Evolutionary conservation across 2,888 invertebrate genomes (phyloP).

Genomic region (Diarsia rubi): DNA sequence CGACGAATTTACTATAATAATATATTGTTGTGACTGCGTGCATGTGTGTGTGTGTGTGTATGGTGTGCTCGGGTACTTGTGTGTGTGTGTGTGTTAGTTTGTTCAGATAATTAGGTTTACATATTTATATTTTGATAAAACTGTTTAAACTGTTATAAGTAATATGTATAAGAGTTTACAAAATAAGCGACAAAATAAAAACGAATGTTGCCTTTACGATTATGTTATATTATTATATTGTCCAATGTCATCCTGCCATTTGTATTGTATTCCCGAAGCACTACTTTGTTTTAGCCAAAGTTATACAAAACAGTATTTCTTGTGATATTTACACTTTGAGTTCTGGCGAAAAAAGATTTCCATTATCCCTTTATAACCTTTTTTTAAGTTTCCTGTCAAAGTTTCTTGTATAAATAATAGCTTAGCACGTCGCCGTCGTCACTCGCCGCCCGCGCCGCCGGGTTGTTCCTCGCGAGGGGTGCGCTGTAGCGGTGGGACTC

Average conservation of each 20-base stretch:
- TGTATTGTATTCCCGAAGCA: not conserved
- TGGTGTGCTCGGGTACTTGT: slow-evolving; percentile 41
- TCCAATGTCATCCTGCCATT: not conserved
- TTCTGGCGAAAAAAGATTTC: not conserved
- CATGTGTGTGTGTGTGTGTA: slow-evolving; percentile 51
- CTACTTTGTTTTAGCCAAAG: not conserved
- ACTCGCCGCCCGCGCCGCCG: not conserved
- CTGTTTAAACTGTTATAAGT: slow-evolving; percentile 68
- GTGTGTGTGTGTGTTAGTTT: slow-evolving; percentile 51
- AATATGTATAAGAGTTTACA: slow-evolving; percentile 66
- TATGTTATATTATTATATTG: slow-evolving; percentile 38
- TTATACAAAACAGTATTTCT: not conserved
- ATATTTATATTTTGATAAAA: slow-evolving; percentile 75
- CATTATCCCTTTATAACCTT: slow-evolving; percentile 1
- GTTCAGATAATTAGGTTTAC: slow-evolving; percentile 66
- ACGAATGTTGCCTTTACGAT: slow-evolving; percentile 61
- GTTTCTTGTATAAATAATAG: slow-evolving; percentile 1
- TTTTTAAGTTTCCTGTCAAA: slow-evolving; percentile 45
- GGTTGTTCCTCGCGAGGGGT: too few species aligned
- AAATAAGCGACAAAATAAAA: slow-evolving; percentile 70
- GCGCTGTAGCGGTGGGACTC: not conserved
- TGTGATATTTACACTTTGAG: not conserved
- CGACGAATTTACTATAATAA: slow-evolving; percentile 82
- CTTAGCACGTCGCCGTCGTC: not conserved
- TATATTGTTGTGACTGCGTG: slow-evolving; percentile 68